phyloP scores from a whole-genome alignment of 2,113 vertebrate species.

The Perca flavescens region DNA sequence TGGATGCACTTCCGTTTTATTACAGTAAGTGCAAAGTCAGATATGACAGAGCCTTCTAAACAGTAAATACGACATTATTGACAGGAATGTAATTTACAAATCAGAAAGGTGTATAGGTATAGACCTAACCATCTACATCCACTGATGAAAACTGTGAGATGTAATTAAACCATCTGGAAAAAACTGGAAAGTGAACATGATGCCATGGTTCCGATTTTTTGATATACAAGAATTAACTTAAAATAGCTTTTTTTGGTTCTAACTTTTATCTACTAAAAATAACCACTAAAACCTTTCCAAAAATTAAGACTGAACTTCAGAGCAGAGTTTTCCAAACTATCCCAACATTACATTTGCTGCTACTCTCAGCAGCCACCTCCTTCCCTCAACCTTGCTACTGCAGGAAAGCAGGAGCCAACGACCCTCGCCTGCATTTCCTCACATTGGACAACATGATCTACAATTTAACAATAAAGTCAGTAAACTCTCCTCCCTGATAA shows the following conservation, averaged over 20 bases:
- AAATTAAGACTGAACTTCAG: neutral
- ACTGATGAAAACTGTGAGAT: neutral
- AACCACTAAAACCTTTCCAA: neutral
- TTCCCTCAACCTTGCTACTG: constrained; percentile 61
- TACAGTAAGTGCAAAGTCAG: neutral
- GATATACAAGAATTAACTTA: neutral
- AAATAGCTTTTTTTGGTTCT: neutral
- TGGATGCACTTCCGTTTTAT: neutral
- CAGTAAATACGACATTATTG: neutral
- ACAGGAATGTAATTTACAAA: neutral
- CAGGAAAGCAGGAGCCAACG: constrained; percentile 76
- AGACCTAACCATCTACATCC: neutral
- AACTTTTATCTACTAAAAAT: neutral
- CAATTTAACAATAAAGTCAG: constrained; percentile 59
- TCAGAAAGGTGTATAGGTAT: too few relatives aligned
- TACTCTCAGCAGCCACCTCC: constrained; percentile 46
- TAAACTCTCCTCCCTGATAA: constrained; percentile 62
- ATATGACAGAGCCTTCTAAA: neutral
- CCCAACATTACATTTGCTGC: constrained; percentile 8
- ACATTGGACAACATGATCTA: constrained; percentile 56
- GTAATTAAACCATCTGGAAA: too few relatives aligned
- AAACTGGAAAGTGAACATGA: too few relatives aligned
- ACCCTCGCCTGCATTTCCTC: constrained; percentile 66
- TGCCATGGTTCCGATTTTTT: neutral
- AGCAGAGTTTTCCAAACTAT: constrained; percentile 6